These are phyloP conservation scores for Phymanthus crucifer DNA, from an alignment of 92 coral and sea anemone species.

Conservation along the genomic window DNA sequence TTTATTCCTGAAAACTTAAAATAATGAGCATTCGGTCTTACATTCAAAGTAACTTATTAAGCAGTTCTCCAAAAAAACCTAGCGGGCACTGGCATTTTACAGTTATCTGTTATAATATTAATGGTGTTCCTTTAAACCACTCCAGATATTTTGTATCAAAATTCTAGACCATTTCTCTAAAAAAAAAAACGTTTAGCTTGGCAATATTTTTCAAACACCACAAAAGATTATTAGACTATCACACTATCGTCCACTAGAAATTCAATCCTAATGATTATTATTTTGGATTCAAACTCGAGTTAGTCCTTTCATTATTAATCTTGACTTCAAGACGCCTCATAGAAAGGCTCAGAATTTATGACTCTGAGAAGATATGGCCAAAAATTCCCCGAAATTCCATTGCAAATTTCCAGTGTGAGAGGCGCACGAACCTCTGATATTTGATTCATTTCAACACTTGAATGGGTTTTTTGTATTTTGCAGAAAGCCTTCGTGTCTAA, in stretches of 20 bases:
- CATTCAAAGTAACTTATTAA: too few relatives aligned
- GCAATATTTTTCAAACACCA: constrained; percentile 4
- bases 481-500: neutral
- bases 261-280: neutral
- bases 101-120: neutral
- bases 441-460: neutral
- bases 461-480: neutral
- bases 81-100: neutral
- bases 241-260: neutral
- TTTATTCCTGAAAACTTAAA: too few relatives aligned
- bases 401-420: too few relatives aligned
- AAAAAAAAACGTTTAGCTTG: too few relatives aligned
- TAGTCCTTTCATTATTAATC: neutral
- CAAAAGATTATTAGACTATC: neutral
- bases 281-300: neutral
- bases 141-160: neutral
- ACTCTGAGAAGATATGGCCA: neutral
- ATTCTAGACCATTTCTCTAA: neutral
- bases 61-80: too few relatives aligned
- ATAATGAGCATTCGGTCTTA: too few relatives aligned
- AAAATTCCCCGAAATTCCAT: neutral
- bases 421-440: neutral
- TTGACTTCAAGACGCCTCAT: neutral
- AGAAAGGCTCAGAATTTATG: neutral
- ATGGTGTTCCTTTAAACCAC: neutral